Base-by-base conservation (phyloP, 2,888 invertebrate species). In the Erebia palarica region DNA sequence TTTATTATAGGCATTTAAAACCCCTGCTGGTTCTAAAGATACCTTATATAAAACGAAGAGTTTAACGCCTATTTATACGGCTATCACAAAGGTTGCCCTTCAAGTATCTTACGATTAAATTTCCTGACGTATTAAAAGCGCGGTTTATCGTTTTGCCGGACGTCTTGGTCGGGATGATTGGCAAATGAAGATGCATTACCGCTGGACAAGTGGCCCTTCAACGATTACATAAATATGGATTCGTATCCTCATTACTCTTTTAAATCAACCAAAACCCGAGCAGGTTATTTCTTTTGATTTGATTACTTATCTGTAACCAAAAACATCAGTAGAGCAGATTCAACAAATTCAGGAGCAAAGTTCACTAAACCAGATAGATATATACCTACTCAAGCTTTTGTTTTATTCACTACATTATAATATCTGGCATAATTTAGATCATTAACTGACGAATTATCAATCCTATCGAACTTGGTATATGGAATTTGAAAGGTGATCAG, bases 121-220 rank as follows among this genome's bases (percentile, higher is more conserved):
- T 68, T 65, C 70, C 70, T 65, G 74, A 73, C 69, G 66, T 73
- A 69, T 73, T 74, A 73, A 74, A 71, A 74, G 73, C 57, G 55
- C 64, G 16, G 36, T 70, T 74, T 74, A 74, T 74, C 73, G 36
- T 69, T 73, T 51, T 55, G 58, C 59, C 68, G 53, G 64, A 42
- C 53, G 18, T n/a, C 61, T 58, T 27, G 10, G 14, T 58, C 57
- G 13, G 51, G 60, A 57, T 68, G 72, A 74, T 70, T 69, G 70
- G 69, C 73, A 69, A 74, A 74, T 74, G 65, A 71, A 73, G 71
- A 73, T 55, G 44, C 63, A 53, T 69, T 65, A 49, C 66, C 51
- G 7, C 27, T 49, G 14, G 59, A 67, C 49, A 27, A 67, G 21
- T 47, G 59, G 47, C n/a, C 58, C 21, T 27, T 67, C 27, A 44